Evolutionary conservation across 37 sponge, comb jelly and placozoan species (phyloP).

Genomic region (Haliclona indistincta): DNA sequence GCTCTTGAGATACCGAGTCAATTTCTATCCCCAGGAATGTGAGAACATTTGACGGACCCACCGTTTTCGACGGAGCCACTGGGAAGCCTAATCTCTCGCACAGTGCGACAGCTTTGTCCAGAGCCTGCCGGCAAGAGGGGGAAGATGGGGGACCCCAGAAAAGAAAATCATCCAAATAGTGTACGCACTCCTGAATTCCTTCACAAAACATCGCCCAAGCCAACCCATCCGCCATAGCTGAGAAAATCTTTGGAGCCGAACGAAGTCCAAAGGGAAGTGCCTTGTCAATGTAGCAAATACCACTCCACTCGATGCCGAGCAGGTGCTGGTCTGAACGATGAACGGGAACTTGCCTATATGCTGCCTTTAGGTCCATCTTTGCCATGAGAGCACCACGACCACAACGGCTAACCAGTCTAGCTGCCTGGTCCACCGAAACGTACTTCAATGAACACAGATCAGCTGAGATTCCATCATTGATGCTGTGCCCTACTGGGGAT

Average conservation of each 20-base stretch:
- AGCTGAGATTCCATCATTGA: constrained; percentile 10
- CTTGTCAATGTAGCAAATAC: neutral
- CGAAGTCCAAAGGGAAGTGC: constrained; percentile 6
- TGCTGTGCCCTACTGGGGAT: neutral
- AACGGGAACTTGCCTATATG: neutral
- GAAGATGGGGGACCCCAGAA: neutral
- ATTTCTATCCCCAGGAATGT: no score
- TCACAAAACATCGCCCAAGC: neutral
- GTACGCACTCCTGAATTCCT: neutral
- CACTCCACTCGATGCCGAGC: neutral
- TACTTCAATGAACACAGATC: neutral
- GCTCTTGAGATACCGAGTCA: constrained; percentile 26
- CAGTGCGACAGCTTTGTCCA: no score
- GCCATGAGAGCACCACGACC: neutral
- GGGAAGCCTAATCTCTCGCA: no score
- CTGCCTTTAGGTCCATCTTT: neutral
- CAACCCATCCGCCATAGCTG: constrained; percentile 8
- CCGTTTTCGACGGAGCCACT: constrained; percentile 37
- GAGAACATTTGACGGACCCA: constrained; percentile 42
- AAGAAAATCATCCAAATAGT: no score
- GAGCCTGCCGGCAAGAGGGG: no score
- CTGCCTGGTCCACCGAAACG: neutral
- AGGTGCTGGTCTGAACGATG: constrained; percentile 4
- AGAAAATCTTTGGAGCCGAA: no score
- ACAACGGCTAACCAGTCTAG: neutral